Base-by-base conservation (phyloP, 2,113 vertebrate genomes). In the Antechinus stuartii region DNA sequence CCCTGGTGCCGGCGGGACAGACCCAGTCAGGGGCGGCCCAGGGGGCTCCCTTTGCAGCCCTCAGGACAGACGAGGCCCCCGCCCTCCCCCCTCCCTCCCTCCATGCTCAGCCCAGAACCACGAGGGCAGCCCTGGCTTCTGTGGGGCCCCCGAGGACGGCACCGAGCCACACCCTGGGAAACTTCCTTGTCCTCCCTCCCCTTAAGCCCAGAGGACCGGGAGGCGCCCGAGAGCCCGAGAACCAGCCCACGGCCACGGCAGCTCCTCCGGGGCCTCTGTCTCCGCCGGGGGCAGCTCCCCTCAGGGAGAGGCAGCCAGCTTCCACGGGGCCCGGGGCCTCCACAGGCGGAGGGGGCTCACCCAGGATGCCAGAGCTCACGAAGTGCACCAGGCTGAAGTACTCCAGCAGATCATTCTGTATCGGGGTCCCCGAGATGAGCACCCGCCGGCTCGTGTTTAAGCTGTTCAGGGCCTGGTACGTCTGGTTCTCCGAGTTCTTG, bases 341-440 rank as follows among this genome's bases (percentile, higher is more conserved):
- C 47, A 47, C 47, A 2, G 47, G 50, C 50, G 92, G 14, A 93
- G 91, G 89, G 0, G 0, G 96, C 61, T 99, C 97, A 99, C 99
- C 99, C 0, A 99, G 98, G 95, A 99, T 99, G 53, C 99, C 99
- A 0, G 99, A 98, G 93, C 99, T 99, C 93, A 99, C 99, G 1
- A 99, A 99, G 98, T 99, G 99, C 92, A 99, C 99, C 97, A 99
- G 97, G 97, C 99, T 99, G 98, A 99, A 99, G 97, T 99, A 99
- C 96, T 99, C 99, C 61, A 99, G 99, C 94, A 99, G 98, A 98
- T 99, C 99, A 0, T 99, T 99, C 98, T 99, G 99, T 97, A 99
- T 99, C 54, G 99, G 99, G 0, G 99, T 99, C 92, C 99, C 99
- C 0, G 99, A 99, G 97, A 99, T 99, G 56, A 99, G 99, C 91